Base-by-base conservation (phyloP, 2,888 invertebrate genomes). In the Plagiodera versicolora region DNA sequence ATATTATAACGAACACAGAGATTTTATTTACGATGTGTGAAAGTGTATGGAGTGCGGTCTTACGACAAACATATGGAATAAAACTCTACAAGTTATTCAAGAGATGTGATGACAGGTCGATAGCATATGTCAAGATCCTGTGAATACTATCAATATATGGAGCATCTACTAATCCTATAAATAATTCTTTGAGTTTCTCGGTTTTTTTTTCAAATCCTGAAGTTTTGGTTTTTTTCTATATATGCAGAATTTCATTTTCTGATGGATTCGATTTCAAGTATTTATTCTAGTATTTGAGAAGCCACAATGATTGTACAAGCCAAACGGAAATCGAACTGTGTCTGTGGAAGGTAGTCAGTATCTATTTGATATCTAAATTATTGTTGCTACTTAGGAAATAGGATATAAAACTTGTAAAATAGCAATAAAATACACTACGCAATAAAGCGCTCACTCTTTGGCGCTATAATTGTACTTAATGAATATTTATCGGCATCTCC, bases 381-480 rank as follows among this genome's bases (percentile, higher is more conserved):
- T 62, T 52, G 16, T 28, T 24, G 58, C 32, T 56, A 52, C 49
- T 53, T 59, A 54, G 45, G 57, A 64, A 61, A 58, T 53, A 54
- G 62, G 59, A 58, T 53, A 60, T 60, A 60, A 62, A 62, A 58
- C 75, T 77, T 77, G 77, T 79, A 79, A 79, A 79, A 77, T 75
- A 73, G 76, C 75, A 75, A 77, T 79, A 78, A 79, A 79, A 79
- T 78, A 80, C 79, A 80, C 77, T 77, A 74, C 74, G 79, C 79
- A 77, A 79, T 80, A 79, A 79, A 80, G 77, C 75, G 78, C 78
- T 79, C 77, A 73, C 76, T 76, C 75, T 75, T 75, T 76, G 79
- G 78, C 78, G 79, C 78, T 78, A 79, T 80, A 80, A 80, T 80
- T 80, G 79, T 78, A 77, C 77, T 78, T 80, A 80, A 80, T 80